These are phyloP conservation scores for Lysandra bellargus DNA, from an alignment of 2,888 invertebrate species.

Conservation along the genomic window DNA sequence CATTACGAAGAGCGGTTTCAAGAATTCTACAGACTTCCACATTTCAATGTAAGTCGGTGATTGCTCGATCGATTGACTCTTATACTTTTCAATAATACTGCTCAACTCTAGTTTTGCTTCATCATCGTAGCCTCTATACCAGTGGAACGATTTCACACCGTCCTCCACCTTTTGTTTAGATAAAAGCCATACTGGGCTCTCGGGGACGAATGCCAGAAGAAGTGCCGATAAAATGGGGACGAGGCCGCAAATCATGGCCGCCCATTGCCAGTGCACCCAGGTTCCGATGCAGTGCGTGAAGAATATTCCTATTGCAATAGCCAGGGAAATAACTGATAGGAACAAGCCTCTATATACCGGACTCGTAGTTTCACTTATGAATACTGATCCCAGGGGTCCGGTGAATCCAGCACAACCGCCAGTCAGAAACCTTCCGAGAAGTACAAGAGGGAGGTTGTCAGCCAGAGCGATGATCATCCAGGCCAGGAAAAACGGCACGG, in stretches of 20 bases:
- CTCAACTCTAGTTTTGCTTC: slow-evolving; percentile 14
- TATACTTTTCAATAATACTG: slow-evolving; percentile 9
- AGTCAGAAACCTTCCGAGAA: slow-evolving; percentile 16
- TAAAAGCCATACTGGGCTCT: slow-evolving; percentile 26
- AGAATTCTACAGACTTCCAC: slow-evolving; percentile 8
- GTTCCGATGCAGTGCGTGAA: slow-evolving; percentile 20
- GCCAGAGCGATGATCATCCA: slow-evolving; percentile 21
- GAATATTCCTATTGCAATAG: slow-evolving; percentile 22
- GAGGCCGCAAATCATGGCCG: slow-evolving; percentile 4
- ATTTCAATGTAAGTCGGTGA: background rate
- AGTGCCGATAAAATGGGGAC: slow-evolving; percentile 10
- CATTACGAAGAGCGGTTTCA: slow-evolving; percentile 16
- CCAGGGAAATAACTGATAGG: slow-evolving; percentile 11
- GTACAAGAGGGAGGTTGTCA: background rate
- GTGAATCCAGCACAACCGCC: slow-evolving; percentile 7
- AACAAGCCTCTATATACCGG: slow-evolving; percentile 14
- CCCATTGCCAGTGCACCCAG: slow-evolving; percentile 28
- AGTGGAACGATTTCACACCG: slow-evolving; percentile 8
- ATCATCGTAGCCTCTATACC: slow-evolving; percentile 19
- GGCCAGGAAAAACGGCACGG: slow-evolving; percentile 4
- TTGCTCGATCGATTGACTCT: background rate
- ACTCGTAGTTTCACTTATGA: slow-evolving; percentile 20
- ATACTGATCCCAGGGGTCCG: slow-evolving; percentile 18
- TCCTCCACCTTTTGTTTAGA: background rate
- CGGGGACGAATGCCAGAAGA: background rate